Evolutionary conservation across 1,140 invertebrate species (phyloP).

Genomic region (fruit fly (Drosophila melanogaster)): Release_6_plus_ISO1_MT NC_004354.4:4866001-4866500

Average conservation of each 20-base stretch:
- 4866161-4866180: constrained; percentile 1
- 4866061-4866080: constrained; percentile 5
- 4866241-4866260: too few species aligned
- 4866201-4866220: constrained; percentile 76
- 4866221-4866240: constrained; percentile 36
- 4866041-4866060: not conserved
- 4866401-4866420: constrained; percentile 56
- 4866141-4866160: constrained; percentile 34
- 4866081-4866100: constrained; percentile 45
- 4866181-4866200: constrained; percentile 55
- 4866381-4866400: constrained; percentile 22
- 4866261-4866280: too few species aligned
- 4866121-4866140: constrained; percentile 72
- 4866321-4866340: constrained; percentile 79
- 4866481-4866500: constrained; percentile 11
- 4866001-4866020: too few species aligned
- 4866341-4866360: constrained; percentile 7
- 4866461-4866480: constrained; percentile 9
- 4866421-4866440: constrained; percentile 81
- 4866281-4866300: constrained; percentile 53
- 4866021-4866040: not conserved
- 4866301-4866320: constrained; percentile 74
- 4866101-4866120: constrained; percentile 68
- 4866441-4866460: constrained; percentile 47
- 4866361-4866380: constrained; percentile 1